Percentiles rank a stretch among this genome's conserved stretches.
Evolutionary conservation across 2,888 invertebrate genomes (phyloP).

Genomic region (Drosophila maculinotata): DNA sequence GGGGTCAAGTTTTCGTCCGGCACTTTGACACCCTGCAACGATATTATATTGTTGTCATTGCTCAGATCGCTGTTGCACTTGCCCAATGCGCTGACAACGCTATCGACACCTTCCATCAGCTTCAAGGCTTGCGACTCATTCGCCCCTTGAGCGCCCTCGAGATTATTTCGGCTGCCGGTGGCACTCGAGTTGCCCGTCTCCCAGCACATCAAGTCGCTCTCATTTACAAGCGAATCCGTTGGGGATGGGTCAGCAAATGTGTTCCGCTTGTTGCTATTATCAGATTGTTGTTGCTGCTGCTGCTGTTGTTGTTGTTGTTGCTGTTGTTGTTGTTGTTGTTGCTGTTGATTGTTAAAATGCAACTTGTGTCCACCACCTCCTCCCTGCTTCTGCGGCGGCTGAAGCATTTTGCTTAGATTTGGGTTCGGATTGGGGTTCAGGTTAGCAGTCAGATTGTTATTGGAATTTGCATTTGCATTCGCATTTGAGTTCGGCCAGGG

Average conservation of each 20-base stretch:
- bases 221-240: constrained; percentile 70
- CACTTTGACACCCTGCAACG: constrained; percentile 92
- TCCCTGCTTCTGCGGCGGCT: constrained; percentile 43
- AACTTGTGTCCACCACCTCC: constrained; percentile 25
- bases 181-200: constrained; percentile 85
- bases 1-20: constrained; percentile 98
- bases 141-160: constrained; percentile 54
- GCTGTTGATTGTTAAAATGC: constrained; percentile 43
- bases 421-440: constrained; percentile 26
- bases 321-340: constrained; percentile 5
- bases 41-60: constrained; percentile 86
- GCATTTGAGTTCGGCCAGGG: constrained; percentile 32
- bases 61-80: constrained; percentile 60
- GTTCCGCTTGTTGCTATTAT: constrained; percentile 48
- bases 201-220: constrained; percentile 86
- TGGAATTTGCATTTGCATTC: constrained; percentile 29
- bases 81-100: constrained; percentile 39
- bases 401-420: constrained; percentile 42
- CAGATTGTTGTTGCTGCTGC: constrained; percentile 26
- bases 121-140: constrained; percentile 61
- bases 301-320: neutral
- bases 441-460: constrained; percentile 14
- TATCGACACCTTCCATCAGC: constrained; percentile 61
- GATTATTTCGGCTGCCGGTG: constrained; percentile 67
- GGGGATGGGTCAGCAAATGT: constrained; percentile 43